These are phyloP conservation scores for Carassius gibelio DNA, from an alignment of 2,113 vertebrate species.

Conservation along the genomic window DNA sequence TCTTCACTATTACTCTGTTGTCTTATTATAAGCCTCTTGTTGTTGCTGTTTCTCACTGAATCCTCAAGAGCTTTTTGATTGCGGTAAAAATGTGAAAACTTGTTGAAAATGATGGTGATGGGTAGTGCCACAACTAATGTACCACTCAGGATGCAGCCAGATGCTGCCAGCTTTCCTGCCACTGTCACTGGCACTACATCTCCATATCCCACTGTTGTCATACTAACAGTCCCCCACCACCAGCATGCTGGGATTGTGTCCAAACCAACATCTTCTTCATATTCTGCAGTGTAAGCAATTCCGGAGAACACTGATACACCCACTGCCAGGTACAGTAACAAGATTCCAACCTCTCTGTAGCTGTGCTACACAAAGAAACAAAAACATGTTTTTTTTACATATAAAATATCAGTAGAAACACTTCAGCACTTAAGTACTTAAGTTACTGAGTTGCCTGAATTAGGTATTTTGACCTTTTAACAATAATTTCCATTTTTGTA, in stretches of 20 bases:
- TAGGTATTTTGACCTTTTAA: neutral
- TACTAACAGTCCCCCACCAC: conserved; percentile 99
- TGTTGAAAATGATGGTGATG: conserved; percentile 99
- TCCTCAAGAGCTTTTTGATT: conserved; percentile 94
- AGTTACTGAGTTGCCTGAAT: neutral
- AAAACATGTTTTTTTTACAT: neutral
- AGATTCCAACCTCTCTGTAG: conserved; percentile 94
- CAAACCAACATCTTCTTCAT: conserved; percentile 88
- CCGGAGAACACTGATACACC: conserved; percentile 94
- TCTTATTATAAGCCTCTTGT: conserved; percentile 57
- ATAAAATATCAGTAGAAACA: neutral
- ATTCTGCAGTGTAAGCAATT: conserved; percentile 92
- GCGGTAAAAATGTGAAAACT: conserved; percentile 97
- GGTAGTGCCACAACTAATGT: conserved; percentile 94
- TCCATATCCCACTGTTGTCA: conserved; percentile 97
- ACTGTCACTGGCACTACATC: conserved; percentile 93
- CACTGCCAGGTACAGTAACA: conserved; percentile 92
- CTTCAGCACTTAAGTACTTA: neutral
- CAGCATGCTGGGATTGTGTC: conserved; percentile 97
- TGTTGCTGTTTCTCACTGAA: conserved; percentile 84
- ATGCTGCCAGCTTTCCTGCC: conserved; percentile 90
- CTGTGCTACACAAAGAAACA: conserved; percentile 86
- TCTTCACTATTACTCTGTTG: conserved; percentile 46
- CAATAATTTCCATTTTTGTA: neutral
- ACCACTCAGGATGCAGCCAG: conserved; percentile 93